Conservation (phyloP, 2,797 vertebrate species). For the Sebastes cheni region DNA sequence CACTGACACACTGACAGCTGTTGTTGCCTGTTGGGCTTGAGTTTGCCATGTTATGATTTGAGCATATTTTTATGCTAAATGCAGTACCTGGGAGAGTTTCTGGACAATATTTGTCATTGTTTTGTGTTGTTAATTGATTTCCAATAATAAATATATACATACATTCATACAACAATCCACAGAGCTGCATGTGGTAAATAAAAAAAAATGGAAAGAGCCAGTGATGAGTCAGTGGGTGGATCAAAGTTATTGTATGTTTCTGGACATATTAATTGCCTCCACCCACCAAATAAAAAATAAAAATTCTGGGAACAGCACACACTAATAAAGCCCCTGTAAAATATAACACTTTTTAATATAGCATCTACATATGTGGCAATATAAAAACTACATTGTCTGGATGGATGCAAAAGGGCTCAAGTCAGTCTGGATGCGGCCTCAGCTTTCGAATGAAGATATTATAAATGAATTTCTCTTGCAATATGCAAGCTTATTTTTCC, state of each 20-base stretch:
- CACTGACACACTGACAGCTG: too few species aligned
- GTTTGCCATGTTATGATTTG: too few species aligned
- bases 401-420: not conserved
- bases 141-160: too few species aligned
- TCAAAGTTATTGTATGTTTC: not conserved
- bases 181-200: not conserved
- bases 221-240: not conserved
- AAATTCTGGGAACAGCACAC: not conserved
- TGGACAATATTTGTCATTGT: too few species aligned
- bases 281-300: not conserved
- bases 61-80: too few species aligned
- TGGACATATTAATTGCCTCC: not conserved
- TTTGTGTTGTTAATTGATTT: too few species aligned
- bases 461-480: not conserved
- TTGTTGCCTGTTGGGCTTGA: rapidly evolving
- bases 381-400: not conserved
- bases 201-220: not conserved
- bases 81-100: too few species aligned
- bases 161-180: too few species aligned
- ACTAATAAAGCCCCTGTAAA: not conserved
- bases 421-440: not conserved
- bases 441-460: not conserved
- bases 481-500: not conserved
- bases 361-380: not conserved
- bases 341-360: not conserved